Evolutionary conservation across 2,113 vertebrate species (phyloP), one percentile per base, ranked within the genome.

Genomic region (Marmota monax): DNA sequence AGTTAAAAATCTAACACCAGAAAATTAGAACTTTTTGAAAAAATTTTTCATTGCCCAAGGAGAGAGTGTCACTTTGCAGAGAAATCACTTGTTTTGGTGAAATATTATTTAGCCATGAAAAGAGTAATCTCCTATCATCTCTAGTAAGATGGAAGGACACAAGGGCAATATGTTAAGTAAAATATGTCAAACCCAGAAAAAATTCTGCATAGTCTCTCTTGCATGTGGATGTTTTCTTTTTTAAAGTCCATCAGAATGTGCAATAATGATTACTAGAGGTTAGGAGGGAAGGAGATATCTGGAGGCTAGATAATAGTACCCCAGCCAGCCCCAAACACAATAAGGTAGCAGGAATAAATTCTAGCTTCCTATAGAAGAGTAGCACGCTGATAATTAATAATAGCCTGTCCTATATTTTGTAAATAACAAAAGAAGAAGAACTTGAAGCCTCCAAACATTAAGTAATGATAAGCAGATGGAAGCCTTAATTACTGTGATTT

Each of bases 21-120:
- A 76, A 84, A 78, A 79, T 58, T 63, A 56, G 23, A 76, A 42
- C 12, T 58, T 65, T 70, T n/a, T 94, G 76, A 87, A 85, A 84
- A 39, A 2, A 0, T 29, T 37, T n/a, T 63, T 32, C 74, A 51
- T 14, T 88, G 22, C 4, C 17, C 29, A 37, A 67, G 17, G 39
- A 95, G 11, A 95, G 8, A 51, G 6, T 58, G 16, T 65, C n/a
- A 82, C 27, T 85, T 76, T 90, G 76, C 77, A 90, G 77, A 74
- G 39, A 32, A 80, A 79, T 78, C 12, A 65, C 13, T 63, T 69
- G 0, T 84, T n/a, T 91, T 61, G 14, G 70, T 87, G 85, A 16
- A 58, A 39, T 73, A 58, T 56, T 58, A 39, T 4, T 12, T 34
- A 58, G 14, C 5, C 23, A 73, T 32, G 39, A 12, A 48, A 17